Conservation (phyloP, 2,113 vertebrate species). For the Brienomyrus brachyistius region DNA sequence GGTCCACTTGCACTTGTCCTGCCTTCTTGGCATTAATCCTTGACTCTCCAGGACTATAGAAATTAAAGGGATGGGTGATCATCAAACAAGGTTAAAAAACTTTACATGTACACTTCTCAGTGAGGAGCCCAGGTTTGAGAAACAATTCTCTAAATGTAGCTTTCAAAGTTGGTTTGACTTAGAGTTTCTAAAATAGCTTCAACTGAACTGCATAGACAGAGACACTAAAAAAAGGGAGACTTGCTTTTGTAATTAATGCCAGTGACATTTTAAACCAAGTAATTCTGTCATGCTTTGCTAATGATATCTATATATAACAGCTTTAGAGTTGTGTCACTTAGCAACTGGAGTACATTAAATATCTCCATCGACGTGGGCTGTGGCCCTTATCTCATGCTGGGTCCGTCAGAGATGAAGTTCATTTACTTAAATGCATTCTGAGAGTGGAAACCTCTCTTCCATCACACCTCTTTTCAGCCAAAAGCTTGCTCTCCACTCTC, state of each 20-base stretch:
- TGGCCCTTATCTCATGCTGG: slow-evolving; percentile 28
- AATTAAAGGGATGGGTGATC: background rate
- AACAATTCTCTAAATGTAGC: background rate
- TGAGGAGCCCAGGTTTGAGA: background rate
- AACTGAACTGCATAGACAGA: background rate
- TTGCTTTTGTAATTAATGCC: slow-evolving; percentile 36
- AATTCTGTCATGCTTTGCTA: slow-evolving; percentile 31
- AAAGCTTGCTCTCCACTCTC: background rate
- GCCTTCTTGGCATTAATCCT: background rate
- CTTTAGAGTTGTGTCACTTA: slow-evolving; percentile 22
- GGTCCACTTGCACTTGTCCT: background rate
- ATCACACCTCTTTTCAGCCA: slow-evolving; percentile 5
- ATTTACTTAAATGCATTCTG: slow-evolving; percentile 40
- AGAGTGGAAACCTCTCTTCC: slow-evolving; percentile 44
- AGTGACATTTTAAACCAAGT: slow-evolving; percentile 32
- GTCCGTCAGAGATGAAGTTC: slow-evolving; percentile 32
- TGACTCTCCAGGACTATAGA: background rate
- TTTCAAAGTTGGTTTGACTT: background rate
- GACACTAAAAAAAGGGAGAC: slow-evolving; percentile 5
- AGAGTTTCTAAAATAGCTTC: slow-evolving; percentile 16
- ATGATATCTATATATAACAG: slow-evolving; percentile 40
- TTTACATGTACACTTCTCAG: background rate
- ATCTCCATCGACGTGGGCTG: slow-evolving; percentile 9
- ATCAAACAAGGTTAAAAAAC: background rate
- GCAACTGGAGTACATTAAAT: slow-evolving; percentile 25